Evolutionary conservation across 1,140 invertebrate species (phyloP).

Genomic region (Pseudobourletiella spinata): DNA sequence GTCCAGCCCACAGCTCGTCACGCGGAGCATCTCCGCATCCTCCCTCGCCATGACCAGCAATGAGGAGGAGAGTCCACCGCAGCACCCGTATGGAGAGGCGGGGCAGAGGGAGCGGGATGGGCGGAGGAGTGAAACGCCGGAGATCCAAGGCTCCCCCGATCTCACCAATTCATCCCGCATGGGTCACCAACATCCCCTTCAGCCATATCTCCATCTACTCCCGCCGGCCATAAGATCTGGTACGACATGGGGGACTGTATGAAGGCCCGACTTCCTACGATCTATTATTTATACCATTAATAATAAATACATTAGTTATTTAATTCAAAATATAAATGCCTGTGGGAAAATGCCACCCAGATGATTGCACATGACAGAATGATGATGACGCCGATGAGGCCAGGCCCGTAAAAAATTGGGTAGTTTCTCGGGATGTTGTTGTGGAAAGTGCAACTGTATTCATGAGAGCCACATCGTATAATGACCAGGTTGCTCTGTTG

Average conservation of each 20-base stretch:
- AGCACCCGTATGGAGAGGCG: no score
- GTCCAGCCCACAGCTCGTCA: no score
- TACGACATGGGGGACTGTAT: not conserved
- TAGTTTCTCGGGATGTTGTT: not conserved
- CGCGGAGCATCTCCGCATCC: no score
- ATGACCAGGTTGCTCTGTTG: not conserved
- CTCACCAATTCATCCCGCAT: constrained; percentile 21
- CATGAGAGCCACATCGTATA: not conserved
- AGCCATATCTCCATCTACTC: constrained; percentile 30
- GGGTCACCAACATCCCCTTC: constrained; percentile 22
- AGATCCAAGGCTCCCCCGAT: constrained; percentile 7
- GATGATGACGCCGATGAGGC: not conserved
- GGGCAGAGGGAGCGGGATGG: constrained; percentile 16
- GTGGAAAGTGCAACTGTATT: not conserved
- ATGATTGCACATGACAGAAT: no score
- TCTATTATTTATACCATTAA: not conserved
- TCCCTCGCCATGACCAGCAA: no score
- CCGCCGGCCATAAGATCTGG: constrained; percentile 27
- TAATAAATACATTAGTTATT: not conserved
- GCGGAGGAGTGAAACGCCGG: constrained; percentile 25
- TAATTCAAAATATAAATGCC: no score
- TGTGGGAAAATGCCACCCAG: no score
- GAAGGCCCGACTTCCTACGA: no score
- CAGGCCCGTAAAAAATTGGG: not conserved
- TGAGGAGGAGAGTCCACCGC: no score